Percentiles rank a stretch among this genome's conserved stretches.
Conservation (phyloP, 2,888 invertebrate species). For the Lomographa bimaculata region DNA sequence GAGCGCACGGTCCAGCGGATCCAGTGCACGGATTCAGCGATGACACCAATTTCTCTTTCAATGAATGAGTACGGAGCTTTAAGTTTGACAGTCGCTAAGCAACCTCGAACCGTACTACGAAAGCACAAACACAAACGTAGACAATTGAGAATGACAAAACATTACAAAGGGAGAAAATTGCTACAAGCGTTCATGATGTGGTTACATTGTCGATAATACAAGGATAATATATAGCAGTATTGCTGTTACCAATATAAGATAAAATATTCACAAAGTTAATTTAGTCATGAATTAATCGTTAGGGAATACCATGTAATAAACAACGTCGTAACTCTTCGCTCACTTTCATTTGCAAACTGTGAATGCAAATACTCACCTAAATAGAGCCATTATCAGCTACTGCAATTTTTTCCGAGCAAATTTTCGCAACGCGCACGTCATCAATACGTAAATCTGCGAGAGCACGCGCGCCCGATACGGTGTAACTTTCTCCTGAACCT, state of each 20-base stretch:
- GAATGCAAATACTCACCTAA: conserved; percentile 41
- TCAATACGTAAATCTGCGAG: conserved; percentile 52
- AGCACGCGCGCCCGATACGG: conserved; percentile 51
- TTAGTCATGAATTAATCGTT: conserved; percentile 9
- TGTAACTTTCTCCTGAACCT: conserved; percentile 62
- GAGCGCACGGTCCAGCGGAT: conserved; percentile 58
- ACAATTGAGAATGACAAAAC: not conserved
- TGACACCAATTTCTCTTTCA: conserved; percentile 82
- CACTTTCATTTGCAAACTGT: conserved; percentile 29
- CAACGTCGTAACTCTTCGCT: conserved; percentile 12
- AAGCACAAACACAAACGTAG: no score
- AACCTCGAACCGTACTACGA: conserved; percentile 40
- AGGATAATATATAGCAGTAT: no score
- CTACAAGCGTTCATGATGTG: no score
- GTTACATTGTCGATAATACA: no score
- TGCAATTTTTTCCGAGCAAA: conserved; percentile 43
- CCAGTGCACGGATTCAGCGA: conserved; percentile 61
- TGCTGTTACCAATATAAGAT: not conserved
- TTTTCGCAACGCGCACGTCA: conserved; percentile 62
- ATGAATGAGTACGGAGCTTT: conserved; percentile 53
- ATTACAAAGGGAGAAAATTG: no score
- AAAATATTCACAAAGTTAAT: not conserved
- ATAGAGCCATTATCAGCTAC: conserved; percentile 38
- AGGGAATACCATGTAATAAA: conserved; percentile 11
- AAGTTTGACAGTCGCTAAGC: conserved; percentile 37